Evolutionary conservation across 1,140 invertebrate species (phyloP), one percentile per base, ranked within the genome.

Genomic region (Caenorhabditis inopinata): DNA sequence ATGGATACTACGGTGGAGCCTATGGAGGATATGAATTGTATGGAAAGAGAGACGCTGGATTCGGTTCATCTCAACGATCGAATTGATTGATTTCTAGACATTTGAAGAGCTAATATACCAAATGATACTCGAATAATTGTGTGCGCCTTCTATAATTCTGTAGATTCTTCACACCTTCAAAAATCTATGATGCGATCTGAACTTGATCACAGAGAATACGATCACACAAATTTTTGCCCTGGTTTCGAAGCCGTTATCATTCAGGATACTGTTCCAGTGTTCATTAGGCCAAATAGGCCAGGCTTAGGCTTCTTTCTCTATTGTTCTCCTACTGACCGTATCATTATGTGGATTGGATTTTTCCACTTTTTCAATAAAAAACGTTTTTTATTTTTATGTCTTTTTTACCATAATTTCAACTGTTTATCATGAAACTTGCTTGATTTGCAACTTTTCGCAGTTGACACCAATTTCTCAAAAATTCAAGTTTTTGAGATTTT

Each of bases 221-320:
- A 86, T 79, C 9, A 86, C 49, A 38, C 78, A 35, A 0, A 68
- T 46, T 45, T 85, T 85, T 45, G 87, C 4, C 85, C 49, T 12
- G 85, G 85, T 42, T 86, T 86, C 0, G 86, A 83, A 4, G 83
- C 85, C 3, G 85, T 85, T 7, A 87, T 86, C 21, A 87, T 84
- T 11, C 81, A 73, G 14, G 85, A 85, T 4, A 86, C 84, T 12
- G 85, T 86, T 21, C 83, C 76, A 4, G 85, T 76, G 51, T 86
- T 85, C 76, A 86, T 77, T 0, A 86, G 49, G n/a, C 85, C 85
- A 38, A 86, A 86, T 18, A n/a, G n/a, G n/a, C n/a, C n/a, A n/a
- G n/a, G n/a, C n/a, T n/a, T n/a, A n/a, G n/a, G n/a, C n/a, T n/a
- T n/a, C n/a, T n/a, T n/a, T n/a, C n/a, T n/a, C n/a, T n/a, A n/a